Conservation (phyloP, 2,113 vertebrate genomes). For the Origma solitaria region DNA sequence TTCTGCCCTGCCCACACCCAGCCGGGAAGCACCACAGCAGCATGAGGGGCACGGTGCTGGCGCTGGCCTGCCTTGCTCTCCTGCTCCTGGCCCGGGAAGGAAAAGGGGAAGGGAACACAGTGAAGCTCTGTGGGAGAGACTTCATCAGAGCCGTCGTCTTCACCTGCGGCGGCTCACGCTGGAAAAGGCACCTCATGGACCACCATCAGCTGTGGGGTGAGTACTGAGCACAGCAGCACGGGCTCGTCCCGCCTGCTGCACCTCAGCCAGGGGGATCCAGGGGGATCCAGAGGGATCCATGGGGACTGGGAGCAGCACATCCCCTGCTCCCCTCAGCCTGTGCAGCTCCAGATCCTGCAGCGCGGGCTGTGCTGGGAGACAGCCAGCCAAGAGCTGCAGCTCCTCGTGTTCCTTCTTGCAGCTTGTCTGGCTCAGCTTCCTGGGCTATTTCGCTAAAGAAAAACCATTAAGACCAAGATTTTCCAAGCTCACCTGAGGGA, state of each 20-base stretch:
- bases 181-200: slow-evolving; percentile 70
- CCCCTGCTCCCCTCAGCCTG: background rate
- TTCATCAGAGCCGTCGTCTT: slow-evolving; percentile 79
- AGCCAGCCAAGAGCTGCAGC: fast-evolving
- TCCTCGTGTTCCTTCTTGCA: fast-evolving
- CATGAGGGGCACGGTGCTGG: slow-evolving; percentile 16
- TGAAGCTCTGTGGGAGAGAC: slow-evolving; percentile 82
- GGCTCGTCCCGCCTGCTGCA: background rate
- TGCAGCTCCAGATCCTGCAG: background rate
- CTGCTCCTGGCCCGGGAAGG: background rate
- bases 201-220: slow-evolving; percentile 46
- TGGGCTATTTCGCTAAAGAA: background rate
- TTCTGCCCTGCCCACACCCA: background rate
- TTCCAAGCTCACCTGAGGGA: background rate
- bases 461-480: background rate
- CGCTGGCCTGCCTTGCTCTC: background rate
- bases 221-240: background rate
- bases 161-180: slow-evolving; percentile 85
- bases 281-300: fast-evolving
- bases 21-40: background rate
- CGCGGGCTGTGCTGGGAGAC: fast-evolving
- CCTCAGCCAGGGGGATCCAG: fast-evolving
- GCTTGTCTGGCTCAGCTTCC: background rate
- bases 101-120: slow-evolving; percentile 24
- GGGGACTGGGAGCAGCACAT: background rate